Base-by-base conservation (phyloP, 2,888 invertebrate genomes). In the Conchocele bisecta region DNA sequence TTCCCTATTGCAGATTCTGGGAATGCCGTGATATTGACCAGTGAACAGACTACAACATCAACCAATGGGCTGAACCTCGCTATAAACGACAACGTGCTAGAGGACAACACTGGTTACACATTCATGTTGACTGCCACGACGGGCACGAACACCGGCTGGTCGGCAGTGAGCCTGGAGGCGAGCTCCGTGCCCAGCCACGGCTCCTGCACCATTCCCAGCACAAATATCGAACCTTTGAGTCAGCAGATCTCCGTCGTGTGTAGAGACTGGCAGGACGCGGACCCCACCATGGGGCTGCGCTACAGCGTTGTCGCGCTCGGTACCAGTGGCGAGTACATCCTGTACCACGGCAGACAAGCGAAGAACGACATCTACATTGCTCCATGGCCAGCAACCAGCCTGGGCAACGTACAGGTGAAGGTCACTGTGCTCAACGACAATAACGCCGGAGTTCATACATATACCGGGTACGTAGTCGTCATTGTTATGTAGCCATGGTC, bases 361-460 rank as follows among this genome's bases (percentile, higher is more conserved):
- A 69, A 57, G 1, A 79, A 54, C 26, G 17, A 67, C 11, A 58
- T 85, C 15, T 84, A 79, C 56, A 39, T 86, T 15, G 77, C 82
- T 6, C 79, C 86, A 2, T 79, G 59, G 51, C 70, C 81, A 6
- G 81, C 75, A 6, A 54, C 71, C 1, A 42, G 37, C 17, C 41
- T 50, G 17, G 71, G 51, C 17, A 50, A 70, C 22, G 78, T 82
- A 15, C 53, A 51, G 0, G 48, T 86, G 17, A 61, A 60, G 24
- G 78, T 86, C 11, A 74, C 64, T 51, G 83, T 86, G 6, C 50
- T 75, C 22, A 85, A 87, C 73, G 78, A 80, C 17, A 51, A 60
- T 60, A 83, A 81, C n/a, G 78, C 81, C 9, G 53, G 33, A 26
- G 64, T 53, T 17, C 17, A 50, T 28, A 67, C 74, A 9, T 33